phyloP scores from a whole-genome alignment of 2,113 vertebrate genomes.

The Butorides virescens region DNA sequence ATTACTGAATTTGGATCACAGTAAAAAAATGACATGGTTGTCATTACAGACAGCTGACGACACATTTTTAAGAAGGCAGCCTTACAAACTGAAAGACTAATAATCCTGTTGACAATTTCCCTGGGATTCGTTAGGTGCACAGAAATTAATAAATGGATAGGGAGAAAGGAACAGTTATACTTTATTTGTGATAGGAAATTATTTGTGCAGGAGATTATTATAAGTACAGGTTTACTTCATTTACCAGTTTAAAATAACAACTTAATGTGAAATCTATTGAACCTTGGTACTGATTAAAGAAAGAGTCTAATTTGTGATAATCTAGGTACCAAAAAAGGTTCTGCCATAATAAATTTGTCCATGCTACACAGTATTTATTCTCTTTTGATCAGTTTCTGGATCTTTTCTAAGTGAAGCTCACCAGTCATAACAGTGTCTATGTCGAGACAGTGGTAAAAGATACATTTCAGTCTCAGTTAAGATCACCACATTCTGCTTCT shows the following conservation, averaged over 20 bases:
- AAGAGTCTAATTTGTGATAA: neutral
- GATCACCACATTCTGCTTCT: constrained; percentile 49
- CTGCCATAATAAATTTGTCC: neutral
- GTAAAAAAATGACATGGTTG: neutral
- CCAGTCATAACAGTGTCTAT: constrained; percentile 39
- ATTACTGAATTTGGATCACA: constrained; percentile 24
- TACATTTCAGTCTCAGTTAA: constrained; percentile 55
- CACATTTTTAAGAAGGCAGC: neutral
- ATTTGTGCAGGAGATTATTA: neutral
- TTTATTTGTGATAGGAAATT: neutral
- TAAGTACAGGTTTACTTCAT: neutral
- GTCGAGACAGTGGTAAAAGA: constrained; percentile 57
- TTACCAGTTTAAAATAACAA: neutral
- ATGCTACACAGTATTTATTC: neutral
- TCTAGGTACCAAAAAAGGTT: neutral
- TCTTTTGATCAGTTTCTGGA: constrained; percentile 39
- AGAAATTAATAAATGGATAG: neutral
- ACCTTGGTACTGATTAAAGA: neutral
- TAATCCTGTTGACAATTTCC: neutral
- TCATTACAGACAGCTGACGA: neutral
- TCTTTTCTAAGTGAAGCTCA: constrained; percentile 7
- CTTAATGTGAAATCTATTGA: neutral
- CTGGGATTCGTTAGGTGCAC: neutral
- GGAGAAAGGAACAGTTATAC: neutral
- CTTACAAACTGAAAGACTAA: neutral